Evolutionary conservation across 2,888 invertebrate species (phyloP).

Genomic region (Machimus rusticus): DNA sequence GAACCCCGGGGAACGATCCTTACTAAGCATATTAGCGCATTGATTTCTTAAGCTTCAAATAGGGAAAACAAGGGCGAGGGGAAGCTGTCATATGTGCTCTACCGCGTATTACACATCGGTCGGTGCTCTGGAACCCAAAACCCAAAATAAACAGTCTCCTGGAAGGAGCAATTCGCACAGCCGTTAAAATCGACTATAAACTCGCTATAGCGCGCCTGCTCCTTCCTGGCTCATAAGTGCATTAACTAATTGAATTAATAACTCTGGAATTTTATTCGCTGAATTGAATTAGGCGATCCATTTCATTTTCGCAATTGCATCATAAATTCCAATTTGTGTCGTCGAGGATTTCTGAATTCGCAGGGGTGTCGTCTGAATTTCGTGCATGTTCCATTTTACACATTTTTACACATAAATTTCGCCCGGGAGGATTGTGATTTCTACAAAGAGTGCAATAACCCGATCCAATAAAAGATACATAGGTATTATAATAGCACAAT

Average conservation of each 20-base stretch:
- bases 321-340: constrained; percentile 48
- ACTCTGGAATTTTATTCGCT: constrained; percentile 38
- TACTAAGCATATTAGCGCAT: background rate
- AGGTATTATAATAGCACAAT: background rate
- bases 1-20: background rate
- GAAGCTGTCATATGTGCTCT: background rate
- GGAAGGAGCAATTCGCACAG: background rate
- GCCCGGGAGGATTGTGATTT: background rate
- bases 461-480: background rate
- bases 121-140: background rate
- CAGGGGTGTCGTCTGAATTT: background rate
- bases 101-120: background rate
- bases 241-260: constrained; percentile 47
- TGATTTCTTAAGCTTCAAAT: background rate
- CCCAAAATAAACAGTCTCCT: constrained; percentile 19
- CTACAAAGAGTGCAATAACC: background rate
- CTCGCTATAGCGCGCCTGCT: background rate
- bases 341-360: constrained; percentile 38
- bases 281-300: constrained; percentile 34
- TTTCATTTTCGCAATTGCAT: constrained; percentile 47
- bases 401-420: background rate
- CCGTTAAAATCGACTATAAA: background rate
- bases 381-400: background rate
- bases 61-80: background rate
- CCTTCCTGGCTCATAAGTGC: constrained; percentile 33